Evolutionary conservation across 2,113 vertebrate species (phyloP).

Genomic region (Callopanchax toddi): DNA sequence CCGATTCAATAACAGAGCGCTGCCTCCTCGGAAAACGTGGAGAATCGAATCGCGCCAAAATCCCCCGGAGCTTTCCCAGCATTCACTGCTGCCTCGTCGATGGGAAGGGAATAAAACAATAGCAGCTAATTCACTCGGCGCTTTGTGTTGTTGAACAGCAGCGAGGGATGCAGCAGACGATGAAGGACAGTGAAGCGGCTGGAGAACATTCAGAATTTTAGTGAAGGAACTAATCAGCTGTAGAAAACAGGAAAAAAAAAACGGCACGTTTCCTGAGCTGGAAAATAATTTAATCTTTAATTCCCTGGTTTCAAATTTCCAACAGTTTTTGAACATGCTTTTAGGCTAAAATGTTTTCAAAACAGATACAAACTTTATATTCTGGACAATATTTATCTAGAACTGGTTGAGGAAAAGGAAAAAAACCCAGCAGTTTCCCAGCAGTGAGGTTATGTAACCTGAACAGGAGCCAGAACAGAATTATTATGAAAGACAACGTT

Average conservation of each 20-base stretch:
- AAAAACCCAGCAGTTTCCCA: conserved; percentile 17
- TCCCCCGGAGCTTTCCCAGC: conserved; percentile 64
- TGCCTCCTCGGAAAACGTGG: conserved; percentile 42
- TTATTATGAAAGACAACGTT: conserved; percentile 3
- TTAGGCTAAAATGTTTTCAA: not conserved
- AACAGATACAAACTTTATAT: not conserved
- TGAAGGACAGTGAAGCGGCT: conserved; percentile 32
- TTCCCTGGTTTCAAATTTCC: too few relatives aligned
- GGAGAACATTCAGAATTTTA: conserved; percentile 1
- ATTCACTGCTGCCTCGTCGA: conserved; percentile 45
- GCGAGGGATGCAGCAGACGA: conserved; percentile 15
- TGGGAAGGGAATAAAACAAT: conserved; percentile 51
- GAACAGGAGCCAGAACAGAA: conserved; percentile 35
- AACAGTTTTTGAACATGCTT: too few relatives aligned
- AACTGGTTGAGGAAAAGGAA: conserved; percentile 17
- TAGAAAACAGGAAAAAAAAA: not conserved
- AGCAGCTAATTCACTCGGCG: conserved; percentile 56
- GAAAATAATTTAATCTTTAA: too few relatives aligned
- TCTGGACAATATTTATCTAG: conserved; percentile 43
- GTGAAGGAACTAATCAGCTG: conserved; percentile 21
- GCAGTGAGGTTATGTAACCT: conserved; percentile 49
- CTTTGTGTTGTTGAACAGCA: conserved; percentile 14
- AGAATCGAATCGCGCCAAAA: conserved; percentile 66
- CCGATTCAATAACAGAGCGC: conserved; percentile 69
- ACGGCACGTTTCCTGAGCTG: too few relatives aligned